These are phyloP conservation scores for Azorinus chamasolen DNA, from an alignment of 2,888 invertebrate species.

Conservation along the genomic window DNA sequence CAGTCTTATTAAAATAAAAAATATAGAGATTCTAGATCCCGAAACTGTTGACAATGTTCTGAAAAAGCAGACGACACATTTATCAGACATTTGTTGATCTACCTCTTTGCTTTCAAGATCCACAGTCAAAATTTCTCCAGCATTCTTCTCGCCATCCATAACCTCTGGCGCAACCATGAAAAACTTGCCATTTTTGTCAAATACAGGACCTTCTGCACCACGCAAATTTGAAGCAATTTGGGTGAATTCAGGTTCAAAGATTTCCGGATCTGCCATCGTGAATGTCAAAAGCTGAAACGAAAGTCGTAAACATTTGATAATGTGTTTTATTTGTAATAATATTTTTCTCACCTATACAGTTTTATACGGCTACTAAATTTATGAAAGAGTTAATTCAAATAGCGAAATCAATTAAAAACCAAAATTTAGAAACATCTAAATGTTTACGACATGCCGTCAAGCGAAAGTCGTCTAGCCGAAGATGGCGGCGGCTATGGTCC, in stretches of 20 bases:
- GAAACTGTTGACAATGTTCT: too few relatives aligned
- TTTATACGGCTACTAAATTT: too few relatives aligned
- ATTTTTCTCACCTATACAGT: too few relatives aligned
- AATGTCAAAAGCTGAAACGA: too few relatives aligned
- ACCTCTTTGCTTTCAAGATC: conserved; percentile 69
- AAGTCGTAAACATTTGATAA: conserved; percentile 32
- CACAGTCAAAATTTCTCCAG: conserved; percentile 77
- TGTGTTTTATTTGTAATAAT: not conserved
- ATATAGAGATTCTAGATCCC: too few relatives aligned
- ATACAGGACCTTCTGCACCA: conserved; percentile 83
- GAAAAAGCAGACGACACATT: not conserved
- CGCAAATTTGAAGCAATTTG: conserved; percentile 71
- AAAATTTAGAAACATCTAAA: too few relatives aligned
- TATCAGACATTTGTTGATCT: not conserved
- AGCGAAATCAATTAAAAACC: too few relatives aligned
- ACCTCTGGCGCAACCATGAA: conserved; percentile 81
- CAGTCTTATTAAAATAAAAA: too few relatives aligned
- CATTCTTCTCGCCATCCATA: conserved; percentile 67
- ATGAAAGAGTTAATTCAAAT: too few relatives aligned
- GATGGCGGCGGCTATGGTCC: conserved; percentile 83
- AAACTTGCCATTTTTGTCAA: conserved; percentile 77
- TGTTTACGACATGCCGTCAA: conserved; percentile 48
- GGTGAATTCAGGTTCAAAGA: conserved; percentile 69
- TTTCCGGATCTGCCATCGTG: conserved; percentile 23
- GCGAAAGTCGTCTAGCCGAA: conserved; percentile 60